These are phyloP conservation scores for Spondyliosoma cantharus DNA, from an alignment of 2,797 vertebrate genomes.

Conservation along the genomic window DNA sequence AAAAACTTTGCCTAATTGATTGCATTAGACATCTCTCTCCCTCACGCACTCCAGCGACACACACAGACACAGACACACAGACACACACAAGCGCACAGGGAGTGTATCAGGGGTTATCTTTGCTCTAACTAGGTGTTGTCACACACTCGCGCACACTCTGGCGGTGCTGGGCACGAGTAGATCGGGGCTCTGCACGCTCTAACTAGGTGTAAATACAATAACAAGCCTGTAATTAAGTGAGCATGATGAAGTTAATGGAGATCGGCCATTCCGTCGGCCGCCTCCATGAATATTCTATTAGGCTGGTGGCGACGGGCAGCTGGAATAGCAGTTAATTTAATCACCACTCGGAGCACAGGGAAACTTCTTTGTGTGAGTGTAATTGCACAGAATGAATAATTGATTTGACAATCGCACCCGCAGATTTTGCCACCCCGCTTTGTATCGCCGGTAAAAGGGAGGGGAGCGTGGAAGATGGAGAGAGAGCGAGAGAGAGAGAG, in stretches of 20 bases:
- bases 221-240: conserved; percentile 99
- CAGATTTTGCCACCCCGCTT: conserved; percentile 96
- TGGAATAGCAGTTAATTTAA: conserved; percentile 99
- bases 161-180: conserved; percentile 87
- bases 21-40: conserved; percentile 10
- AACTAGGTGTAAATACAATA: conserved; percentile 99
- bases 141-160: conserved; percentile 76
- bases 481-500: conserved; percentile 23
- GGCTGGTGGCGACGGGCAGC: conserved; percentile 99
- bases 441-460: conserved; percentile 86
- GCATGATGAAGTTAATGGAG: conserved; percentile 99
- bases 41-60: conserved; percentile 15
- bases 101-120: conserved; percentile 82
- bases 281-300: conserved; percentile 99
- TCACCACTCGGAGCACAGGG: conserved; percentile 99
- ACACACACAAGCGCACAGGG: conserved; percentile 29
- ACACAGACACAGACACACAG: too few species aligned
- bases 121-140: conserved; percentile 82
- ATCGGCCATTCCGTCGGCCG: conserved; percentile 99
- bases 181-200: conserved; percentile 99
- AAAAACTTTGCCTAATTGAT: conserved; percentile 37
- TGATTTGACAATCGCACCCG: conserved; percentile 99
- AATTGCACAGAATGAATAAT: conserved; percentile 99
- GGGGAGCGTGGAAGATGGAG: conserved; percentile 52
- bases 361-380: conserved; percentile 99